phyloP scores from a whole-genome alignment of 2,888 invertebrate genomes.

The Exocentrus adspersus region DNA sequence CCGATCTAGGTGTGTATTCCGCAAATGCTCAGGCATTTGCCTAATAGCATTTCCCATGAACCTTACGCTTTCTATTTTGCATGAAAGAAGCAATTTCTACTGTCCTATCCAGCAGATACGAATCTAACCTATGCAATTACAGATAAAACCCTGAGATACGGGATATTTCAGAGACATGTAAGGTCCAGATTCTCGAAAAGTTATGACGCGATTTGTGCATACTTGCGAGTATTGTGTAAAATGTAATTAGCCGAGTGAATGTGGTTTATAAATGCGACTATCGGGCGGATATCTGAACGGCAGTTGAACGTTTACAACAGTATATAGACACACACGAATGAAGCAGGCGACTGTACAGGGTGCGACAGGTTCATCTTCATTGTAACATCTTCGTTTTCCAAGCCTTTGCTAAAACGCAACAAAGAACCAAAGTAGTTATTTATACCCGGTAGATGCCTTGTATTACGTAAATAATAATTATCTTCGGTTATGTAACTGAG shows the following conservation, averaged over 20 bases:
- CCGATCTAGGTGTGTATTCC: not conserved
- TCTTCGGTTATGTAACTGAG: slow-evolving; percentile 43
- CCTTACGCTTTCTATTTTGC: slow-evolving; percentile 21
- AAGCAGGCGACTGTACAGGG: not conserved
- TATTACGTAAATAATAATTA: slow-evolving; percentile 44
- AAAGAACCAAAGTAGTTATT: no score
- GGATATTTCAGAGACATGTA: slow-evolving; percentile 34
- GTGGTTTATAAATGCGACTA: slow-evolving; percentile 55
- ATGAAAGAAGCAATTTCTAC: slow-evolving; percentile 25
- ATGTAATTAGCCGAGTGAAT: slow-evolving; percentile 54
- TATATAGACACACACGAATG: slow-evolving; percentile 14
- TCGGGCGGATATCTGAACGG: slow-evolving; percentile 50
- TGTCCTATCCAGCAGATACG: slow-evolving; percentile 9
- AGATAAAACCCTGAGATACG: slow-evolving; percentile 29
- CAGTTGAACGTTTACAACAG: slow-evolving; percentile 17
- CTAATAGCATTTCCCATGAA: slow-evolving; percentile 9
- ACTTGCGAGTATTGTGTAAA: slow-evolving; percentile 52
- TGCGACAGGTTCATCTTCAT: not conserved
- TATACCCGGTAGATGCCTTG: no score
- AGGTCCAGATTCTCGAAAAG: slow-evolving; percentile 35
- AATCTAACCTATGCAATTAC: slow-evolving; percentile 29
- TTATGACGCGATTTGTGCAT: slow-evolving; percentile 49
- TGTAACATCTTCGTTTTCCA: no score
- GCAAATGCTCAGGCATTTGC: not conserved
- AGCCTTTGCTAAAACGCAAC: no score